Conservation (phyloP, 2,888 invertebrate species). For the Microplitis deprimator region DNA sequence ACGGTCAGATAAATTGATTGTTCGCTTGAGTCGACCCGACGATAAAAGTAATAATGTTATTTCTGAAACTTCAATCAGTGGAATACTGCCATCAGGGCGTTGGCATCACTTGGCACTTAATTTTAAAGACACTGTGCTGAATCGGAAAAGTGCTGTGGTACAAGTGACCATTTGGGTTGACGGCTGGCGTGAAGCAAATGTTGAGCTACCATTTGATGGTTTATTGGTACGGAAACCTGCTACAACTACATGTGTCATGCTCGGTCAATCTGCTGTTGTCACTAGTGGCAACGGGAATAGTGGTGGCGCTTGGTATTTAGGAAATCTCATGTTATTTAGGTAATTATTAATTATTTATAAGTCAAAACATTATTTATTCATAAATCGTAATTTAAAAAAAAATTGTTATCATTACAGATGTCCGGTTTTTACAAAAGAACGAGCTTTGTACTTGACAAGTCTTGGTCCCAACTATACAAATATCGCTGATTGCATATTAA, state of each 20-base stretch:
- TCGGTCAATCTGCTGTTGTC: conserved; percentile 72
- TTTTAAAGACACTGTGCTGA: conserved; percentile 74
- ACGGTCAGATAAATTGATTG: conserved; percentile 71
- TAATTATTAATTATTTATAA: conserved; percentile 35
- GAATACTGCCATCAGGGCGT: conserved; percentile 71
- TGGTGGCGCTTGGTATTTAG: conserved; percentile 73
- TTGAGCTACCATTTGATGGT: conserved; percentile 76
- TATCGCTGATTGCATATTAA: conserved; percentile 71
- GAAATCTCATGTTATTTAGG: conserved; percentile 74
- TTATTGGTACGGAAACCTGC: conserved; percentile 76
- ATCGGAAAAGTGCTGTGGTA: conserved; percentile 74
- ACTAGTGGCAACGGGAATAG: conserved; percentile 42
- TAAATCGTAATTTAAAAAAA: not conserved
- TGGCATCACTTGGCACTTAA: conserved; percentile 77
- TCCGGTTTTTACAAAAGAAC: conserved; percentile 73
- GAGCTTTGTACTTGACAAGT: conserved; percentile 75
- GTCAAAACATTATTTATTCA: not conserved
- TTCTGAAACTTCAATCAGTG: conserved; percentile 72
- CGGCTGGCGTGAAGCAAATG: conserved; percentile 75
- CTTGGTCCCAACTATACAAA: conserved; percentile 73
- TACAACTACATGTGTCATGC: conserved; percentile 73
- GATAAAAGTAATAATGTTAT: conserved; percentile 72
- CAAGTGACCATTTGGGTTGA: conserved; percentile 76
- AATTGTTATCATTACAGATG: conserved; percentile 64
- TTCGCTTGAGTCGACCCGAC: conserved; percentile 75